Conservation (phyloP, 2,797 vertebrate species). For the Momotus momota region DNA sequence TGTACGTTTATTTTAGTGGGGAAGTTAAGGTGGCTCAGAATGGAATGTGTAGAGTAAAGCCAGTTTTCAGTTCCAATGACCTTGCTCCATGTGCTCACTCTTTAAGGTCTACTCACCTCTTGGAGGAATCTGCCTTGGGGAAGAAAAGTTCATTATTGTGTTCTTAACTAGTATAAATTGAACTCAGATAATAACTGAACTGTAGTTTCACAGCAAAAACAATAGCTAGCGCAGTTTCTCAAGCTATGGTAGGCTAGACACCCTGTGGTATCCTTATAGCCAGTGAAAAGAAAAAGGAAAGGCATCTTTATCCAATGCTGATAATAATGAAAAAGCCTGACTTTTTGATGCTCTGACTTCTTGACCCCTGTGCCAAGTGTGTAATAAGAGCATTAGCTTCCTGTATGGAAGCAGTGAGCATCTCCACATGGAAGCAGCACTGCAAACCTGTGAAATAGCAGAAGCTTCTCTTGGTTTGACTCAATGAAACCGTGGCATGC, state of each 20-base stretch:
- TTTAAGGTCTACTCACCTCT: neutral
- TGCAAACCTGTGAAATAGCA: neutral
- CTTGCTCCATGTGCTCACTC: neutral
- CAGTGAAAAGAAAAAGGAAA: constrained; percentile 5
- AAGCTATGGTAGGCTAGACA: neutral
- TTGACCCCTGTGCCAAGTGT: neutral
- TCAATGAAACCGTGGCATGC: neutral
- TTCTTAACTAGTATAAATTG: neutral
- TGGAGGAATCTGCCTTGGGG: neutral
- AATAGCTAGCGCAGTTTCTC: neutral
- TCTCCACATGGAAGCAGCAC: neutral
- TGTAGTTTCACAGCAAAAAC: neutral
- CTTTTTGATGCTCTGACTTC: neutral
- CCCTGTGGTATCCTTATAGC: neutral
- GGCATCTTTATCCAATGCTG: constrained; percentile 33
- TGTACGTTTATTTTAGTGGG: neutral
- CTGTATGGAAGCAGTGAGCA: neutral
- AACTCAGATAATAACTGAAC: neutral
- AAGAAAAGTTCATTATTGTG: neutral
- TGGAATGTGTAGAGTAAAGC: neutral
- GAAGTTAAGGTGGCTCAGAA: neutral
- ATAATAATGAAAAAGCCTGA: neutral
- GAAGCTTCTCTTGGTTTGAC: neutral
- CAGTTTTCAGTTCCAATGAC: neutral
- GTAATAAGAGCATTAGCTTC: neutral